These are phyloP conservation scores for Paedocypris sp. DNA, from an alignment of 2,113 vertebrate species.

Conservation along the genomic window DNA sequence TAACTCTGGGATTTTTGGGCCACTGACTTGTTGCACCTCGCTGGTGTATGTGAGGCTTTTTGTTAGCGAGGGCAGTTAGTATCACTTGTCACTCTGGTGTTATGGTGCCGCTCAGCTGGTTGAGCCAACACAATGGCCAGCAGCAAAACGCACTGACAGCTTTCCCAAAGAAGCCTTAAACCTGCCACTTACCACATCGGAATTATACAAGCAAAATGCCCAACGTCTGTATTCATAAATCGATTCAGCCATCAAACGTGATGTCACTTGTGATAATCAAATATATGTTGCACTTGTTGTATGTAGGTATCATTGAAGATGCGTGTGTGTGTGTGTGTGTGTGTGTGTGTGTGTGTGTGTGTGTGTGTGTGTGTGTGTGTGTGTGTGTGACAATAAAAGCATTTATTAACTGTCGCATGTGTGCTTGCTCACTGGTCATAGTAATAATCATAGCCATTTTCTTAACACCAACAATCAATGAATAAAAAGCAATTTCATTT, in stretches of 20 bases:
- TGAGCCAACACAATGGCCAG: background rate
- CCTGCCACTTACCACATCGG: background rate
- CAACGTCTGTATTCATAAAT: too few species aligned
- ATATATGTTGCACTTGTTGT: too few species aligned
- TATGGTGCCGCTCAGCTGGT: background rate
- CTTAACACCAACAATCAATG: too few species aligned
- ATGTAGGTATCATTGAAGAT: background rate
- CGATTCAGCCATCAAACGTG: too few species aligned
- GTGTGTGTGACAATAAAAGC: too few species aligned
- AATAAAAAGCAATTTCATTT: too few species aligned
- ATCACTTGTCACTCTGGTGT: background rate
- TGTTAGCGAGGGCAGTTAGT: background rate
- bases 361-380: background rate
- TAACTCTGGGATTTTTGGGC: conserved; percentile 48
- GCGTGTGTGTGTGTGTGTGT: background rate
- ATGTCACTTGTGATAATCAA: too few species aligned
- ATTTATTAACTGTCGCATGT: too few species aligned
- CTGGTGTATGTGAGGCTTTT: conserved; percentile 11
- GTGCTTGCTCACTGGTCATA: too few species aligned
- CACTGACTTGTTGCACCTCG: conserved; percentile 22
- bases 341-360: background rate
- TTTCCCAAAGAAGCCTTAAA: background rate
- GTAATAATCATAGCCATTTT: too few species aligned
- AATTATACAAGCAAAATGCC: too few species aligned
- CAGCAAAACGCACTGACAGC: background rate